phyloP scores from a whole-genome alignment of 1,140 invertebrate genomes.

The Tetragonula clypearis region DNA sequence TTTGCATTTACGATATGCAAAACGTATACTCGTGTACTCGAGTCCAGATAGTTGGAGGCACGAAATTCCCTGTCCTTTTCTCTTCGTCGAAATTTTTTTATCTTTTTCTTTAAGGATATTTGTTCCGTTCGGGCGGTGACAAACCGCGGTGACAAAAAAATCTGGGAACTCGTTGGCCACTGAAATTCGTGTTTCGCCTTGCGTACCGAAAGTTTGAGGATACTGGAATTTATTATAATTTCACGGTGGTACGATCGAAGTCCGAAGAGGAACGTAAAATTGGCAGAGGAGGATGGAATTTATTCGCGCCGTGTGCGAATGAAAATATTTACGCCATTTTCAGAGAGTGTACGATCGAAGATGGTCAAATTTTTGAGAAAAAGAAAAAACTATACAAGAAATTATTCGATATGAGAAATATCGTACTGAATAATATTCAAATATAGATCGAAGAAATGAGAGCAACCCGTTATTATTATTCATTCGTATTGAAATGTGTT shows the following conservation, averaged over 20 bases:
- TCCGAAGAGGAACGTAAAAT: background rate
- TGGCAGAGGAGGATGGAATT: background rate
- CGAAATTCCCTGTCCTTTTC: background rate
- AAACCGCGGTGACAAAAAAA: background rate
- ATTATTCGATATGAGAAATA: no score
- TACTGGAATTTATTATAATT: background rate
- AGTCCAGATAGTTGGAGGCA: background rate
- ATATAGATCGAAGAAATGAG: no score
- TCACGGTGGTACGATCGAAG: background rate
- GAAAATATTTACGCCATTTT: background rate
- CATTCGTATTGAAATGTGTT: no score
- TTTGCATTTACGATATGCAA: slow-evolving; percentile 29
- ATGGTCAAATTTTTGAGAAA: no score
- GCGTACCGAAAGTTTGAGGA: background rate
- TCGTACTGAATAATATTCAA: no score
- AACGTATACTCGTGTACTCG: background rate
- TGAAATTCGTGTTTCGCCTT: background rate
- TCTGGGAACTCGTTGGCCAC: background rate
- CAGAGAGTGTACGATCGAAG: background rate
- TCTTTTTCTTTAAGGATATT: background rate
- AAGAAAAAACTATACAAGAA: no score
- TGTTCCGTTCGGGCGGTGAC: background rate
- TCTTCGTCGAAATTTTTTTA: background rate
- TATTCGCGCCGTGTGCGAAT: background rate
- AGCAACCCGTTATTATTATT: no score